Conservation (phyloP, 2,888 invertebrate genomes). For the Colletes collaris region DNA sequence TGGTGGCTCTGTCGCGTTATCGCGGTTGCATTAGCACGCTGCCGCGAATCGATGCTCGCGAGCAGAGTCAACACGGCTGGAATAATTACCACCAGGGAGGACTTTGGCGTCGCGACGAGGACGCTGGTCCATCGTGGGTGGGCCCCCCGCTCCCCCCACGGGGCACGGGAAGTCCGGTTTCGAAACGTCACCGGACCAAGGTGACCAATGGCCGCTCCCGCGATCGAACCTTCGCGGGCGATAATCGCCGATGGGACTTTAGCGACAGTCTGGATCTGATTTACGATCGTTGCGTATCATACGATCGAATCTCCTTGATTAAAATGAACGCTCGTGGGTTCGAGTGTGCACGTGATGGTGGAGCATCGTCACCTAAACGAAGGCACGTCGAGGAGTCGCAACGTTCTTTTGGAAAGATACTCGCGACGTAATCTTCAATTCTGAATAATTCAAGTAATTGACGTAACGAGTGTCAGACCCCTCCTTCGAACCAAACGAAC, state of each 20-base stretch:
- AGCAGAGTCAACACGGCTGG: conserved; percentile 57
- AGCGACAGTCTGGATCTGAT: neutral
- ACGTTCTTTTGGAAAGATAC: no score
- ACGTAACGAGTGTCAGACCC: no score
- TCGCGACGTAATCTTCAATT: no score
- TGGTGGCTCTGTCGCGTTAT: conserved; percentile 50
- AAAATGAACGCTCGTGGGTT: neutral
- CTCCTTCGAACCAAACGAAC: no score
- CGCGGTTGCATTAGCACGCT: conserved; percentile 57
- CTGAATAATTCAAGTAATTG: no score
- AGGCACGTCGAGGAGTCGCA: no score
- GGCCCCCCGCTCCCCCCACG: no score
- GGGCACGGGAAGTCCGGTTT: neutral
- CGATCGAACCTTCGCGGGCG: neutral
- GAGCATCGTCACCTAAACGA: no score
- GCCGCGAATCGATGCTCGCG: conserved; percentile 55
- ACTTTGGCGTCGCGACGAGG: conserved; percentile 27
- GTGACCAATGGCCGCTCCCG: neutral
- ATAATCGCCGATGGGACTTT: neutral
- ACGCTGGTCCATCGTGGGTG: conserved; percentile 31
- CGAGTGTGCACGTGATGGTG: neutral
- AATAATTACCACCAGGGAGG: conserved; percentile 25
- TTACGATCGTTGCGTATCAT: neutral
- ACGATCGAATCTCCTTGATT: neutral
- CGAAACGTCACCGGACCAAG: neutral